Conservation (phyloP, 2,797 vertebrate species). For the Sebastes glaucus region DNA sequence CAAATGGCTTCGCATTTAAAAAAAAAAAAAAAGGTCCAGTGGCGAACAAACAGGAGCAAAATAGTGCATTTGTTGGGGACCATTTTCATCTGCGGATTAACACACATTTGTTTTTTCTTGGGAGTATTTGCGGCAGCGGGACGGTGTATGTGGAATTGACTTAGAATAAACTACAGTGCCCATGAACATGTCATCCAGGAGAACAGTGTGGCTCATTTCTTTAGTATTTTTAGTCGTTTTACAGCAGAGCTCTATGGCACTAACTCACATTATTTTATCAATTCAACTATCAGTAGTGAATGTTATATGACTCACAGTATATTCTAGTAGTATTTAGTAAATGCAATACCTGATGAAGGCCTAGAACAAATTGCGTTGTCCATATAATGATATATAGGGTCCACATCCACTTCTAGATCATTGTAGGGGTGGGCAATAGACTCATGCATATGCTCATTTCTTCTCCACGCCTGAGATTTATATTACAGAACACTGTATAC, state of each 20-base stretch:
- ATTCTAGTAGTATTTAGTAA: background rate
- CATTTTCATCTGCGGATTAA: background rate
- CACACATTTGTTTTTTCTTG: background rate
- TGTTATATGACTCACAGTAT: background rate
- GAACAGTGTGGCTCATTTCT: background rate
- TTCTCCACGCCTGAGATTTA: slow-evolving; percentile 10
- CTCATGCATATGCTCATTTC: slow-evolving; percentile 35
- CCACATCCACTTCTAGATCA: slow-evolving; percentile 24
- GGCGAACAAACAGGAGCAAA: background rate
- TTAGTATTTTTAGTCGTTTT: background rate
- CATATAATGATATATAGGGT: background rate
- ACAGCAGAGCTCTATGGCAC: background rate
- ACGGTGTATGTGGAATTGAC: background rate
- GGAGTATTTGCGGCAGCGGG: background rate
- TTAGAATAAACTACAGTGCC: background rate
- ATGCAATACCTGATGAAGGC: background rate
- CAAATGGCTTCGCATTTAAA: background rate
- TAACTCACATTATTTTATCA: background rate
- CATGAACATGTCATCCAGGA: background rate
- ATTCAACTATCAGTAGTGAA: background rate
- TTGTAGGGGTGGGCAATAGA: background rate
- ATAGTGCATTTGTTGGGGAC: background rate
- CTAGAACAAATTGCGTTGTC: background rate
- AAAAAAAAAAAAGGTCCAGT: background rate
- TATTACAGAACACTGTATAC: background rate